Base-by-base conservation (phyloP, 2,113 vertebrate species). In the Terrapene triunguis region DNA sequence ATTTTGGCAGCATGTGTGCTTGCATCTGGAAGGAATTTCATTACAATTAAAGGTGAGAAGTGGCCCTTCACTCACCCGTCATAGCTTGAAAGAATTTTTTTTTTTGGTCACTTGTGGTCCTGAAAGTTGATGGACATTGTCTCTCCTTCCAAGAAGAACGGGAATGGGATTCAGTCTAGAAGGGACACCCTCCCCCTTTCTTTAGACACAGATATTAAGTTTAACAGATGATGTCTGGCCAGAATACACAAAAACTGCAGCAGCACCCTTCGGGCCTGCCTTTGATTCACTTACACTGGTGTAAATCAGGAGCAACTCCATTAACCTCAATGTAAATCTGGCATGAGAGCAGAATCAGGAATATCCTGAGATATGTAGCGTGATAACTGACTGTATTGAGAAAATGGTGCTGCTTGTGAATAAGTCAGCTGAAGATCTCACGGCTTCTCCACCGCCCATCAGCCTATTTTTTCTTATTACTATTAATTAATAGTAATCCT, bases 401-500 rank as follows among this genome's bases (percentile, higher is more conserved):
- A 79, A 65, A 84, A 78, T 2, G 2, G 4, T 50, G 11, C 1
- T 62, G 14, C 50, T 59, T 87, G 44, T 17, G 38, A 21, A 78
- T 3, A 14, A 85, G 79, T 50, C 76, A 85, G 91, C 78, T 51
- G 85, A 85, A 96, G 93, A 92, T 44, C 82, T 87, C 85, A 0
- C 42, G 24, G 17, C 3, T 24, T 82, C 44, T 42, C 44, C 22
- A 29, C 21, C 59, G 82, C 51, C 80, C 76, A 88, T 47, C 90
- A 91, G 48, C 90, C 54, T 62, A 14, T 96, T 94, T 69, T 90
- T 81, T 76, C 88, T 57, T 84, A 82, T 54, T 80, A 54, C 27
- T 90, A 84, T 93, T 85, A 92, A 93, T 95, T 93, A 96, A 92
- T 59, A 83, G 50, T 57, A 38, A 94, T 81, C 87, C 51, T 84